A percentile compares a stretch with the other conserved stretches of the same genome.
phyloP scores from a whole-genome alignment of 2,888 invertebrate genomes.

The Odontocerum albicorne region DNA sequence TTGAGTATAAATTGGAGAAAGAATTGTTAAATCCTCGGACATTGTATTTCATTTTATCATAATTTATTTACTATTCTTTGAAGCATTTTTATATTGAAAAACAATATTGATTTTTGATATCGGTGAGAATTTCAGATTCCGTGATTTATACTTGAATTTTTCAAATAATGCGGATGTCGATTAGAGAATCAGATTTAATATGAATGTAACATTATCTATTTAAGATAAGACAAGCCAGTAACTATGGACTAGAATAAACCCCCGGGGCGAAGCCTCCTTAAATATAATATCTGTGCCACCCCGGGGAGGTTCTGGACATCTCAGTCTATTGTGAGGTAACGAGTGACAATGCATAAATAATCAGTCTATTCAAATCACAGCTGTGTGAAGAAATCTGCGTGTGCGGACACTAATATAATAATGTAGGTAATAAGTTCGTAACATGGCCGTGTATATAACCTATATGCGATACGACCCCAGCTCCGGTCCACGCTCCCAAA shows the following conservation, averaged over 20 bases:
- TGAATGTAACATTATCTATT: no score
- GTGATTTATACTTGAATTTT: no score
- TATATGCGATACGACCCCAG: no score
- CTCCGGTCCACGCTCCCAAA: not conserved
- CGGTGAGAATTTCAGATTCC: no score
- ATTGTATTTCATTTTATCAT: no score
- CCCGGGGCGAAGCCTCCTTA: conserved; percentile 13
- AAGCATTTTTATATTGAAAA: no score
- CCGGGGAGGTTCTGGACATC: conserved; percentile 19
- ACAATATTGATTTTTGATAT: no score
- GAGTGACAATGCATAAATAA: conserved; percentile 42
- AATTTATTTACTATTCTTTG: no score
- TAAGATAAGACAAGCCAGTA: conserved; percentile 8
- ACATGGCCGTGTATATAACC: conserved; percentile 24
- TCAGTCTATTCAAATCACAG: conserved; percentile 71
- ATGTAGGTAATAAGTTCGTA: conserved; percentile 24
- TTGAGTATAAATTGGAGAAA: no score
- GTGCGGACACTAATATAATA: conserved; percentile 37
- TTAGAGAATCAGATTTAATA: no score
- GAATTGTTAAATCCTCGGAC: no score
- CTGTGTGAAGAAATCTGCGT: conserved; percentile 52
- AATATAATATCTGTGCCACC: conserved; percentile 20
- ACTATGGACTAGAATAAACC: conserved; percentile 26
- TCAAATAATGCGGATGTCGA: no score
- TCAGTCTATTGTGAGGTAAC: conserved; percentile 43